Evolutionary conservation across 2,888 invertebrate species (phyloP), one percentile per base, ranked within the genome.

Genomic region (Aquatica leii): DNA sequence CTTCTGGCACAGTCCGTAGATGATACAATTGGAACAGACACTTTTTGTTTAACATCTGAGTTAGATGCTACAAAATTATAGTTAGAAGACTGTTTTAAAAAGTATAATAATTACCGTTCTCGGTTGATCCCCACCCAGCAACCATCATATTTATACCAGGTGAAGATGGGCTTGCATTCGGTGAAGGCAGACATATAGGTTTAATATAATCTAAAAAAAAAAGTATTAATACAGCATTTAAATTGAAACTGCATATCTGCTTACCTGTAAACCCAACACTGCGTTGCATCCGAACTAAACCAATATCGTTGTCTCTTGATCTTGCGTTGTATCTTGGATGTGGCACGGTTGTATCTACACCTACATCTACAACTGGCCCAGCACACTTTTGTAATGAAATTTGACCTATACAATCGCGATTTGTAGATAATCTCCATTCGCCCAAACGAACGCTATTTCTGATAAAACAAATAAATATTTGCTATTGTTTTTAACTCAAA

Each of bases 381-480:
- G 77, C 78, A 68, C 84, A 84, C 57, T 81, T 78, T 1, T 56
- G 37, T n/a, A 20, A 0, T 5, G 15, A 17, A 15, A 15, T 35
- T 31, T 0, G 15, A 43, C 49, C 58, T 43, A 49, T 17, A 34
- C 66, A 66, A 49, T 65, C 71, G 71, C 83, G 83, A 81, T 20
- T 83, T 85, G 70, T 83, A 85, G 1, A 73, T 57, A 0, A 86
- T 85, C 24, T 83, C 78, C 59, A 65, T 0, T 72, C 73, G 0
- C 81, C 70, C 9, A 91, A 80, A 46, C 90, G 83, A 34, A 91
- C 70, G 9, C 90, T 90, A 90, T 65, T 85, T 8, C 20, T 66
- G 4, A 5, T 59, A 60, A 24, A 24, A 4, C 24, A 24, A 24
- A 6, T 24, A 24, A 24, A 4, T 24, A 24, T 4, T 24, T 24